phyloP scores from a whole-genome alignment of 2,888 invertebrate genomes.

The Incurvaria masculella region DNA sequence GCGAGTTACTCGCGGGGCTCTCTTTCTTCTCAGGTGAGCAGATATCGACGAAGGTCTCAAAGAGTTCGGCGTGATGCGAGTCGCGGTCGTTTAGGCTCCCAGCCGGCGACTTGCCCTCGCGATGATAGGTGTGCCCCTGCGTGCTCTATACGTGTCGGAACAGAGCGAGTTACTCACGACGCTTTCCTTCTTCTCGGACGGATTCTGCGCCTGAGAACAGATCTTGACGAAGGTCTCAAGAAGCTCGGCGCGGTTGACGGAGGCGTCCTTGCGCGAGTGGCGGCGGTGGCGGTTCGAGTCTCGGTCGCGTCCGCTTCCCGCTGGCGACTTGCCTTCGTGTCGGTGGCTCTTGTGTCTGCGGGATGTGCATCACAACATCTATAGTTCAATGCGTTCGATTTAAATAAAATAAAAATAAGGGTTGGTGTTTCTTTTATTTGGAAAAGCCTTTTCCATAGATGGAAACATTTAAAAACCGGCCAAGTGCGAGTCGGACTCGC shows the following conservation, averaged over 20 bases:
- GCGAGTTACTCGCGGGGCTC: no score
- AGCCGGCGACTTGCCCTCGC: background rate
- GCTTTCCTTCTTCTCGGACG: background rate
- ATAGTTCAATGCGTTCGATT: no score
- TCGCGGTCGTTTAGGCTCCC: background rate
- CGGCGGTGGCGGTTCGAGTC: slow-evolving; percentile 19
- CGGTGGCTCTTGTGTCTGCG: slow-evolving; percentile 32
- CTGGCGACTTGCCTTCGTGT: slow-evolving; percentile 26
- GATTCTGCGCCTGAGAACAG: slow-evolving; percentile 30
- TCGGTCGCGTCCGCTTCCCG: slow-evolving; percentile 27
- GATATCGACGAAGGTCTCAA: slow-evolving; percentile 45
- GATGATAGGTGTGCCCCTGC: background rate
- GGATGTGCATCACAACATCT: background rate
- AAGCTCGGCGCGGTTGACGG: slow-evolving; percentile 28
- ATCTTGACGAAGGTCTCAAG: slow-evolving; percentile 42
- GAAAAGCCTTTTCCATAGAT: background rate
- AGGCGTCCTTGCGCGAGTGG: slow-evolving; percentile 23
- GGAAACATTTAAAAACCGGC: no score
- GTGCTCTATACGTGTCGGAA: no score
- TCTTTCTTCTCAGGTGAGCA: no score
- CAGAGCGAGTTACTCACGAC: no score
- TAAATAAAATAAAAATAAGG: no score
- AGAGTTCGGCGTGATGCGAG: slow-evolving; percentile 28
- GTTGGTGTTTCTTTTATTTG: no score
- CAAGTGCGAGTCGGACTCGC: no score